These are phyloP conservation scores for Microtus ochrogaster DNA, from an alignment of 2,113 vertebrate genomes.

Conservation along the genomic window DNA sequence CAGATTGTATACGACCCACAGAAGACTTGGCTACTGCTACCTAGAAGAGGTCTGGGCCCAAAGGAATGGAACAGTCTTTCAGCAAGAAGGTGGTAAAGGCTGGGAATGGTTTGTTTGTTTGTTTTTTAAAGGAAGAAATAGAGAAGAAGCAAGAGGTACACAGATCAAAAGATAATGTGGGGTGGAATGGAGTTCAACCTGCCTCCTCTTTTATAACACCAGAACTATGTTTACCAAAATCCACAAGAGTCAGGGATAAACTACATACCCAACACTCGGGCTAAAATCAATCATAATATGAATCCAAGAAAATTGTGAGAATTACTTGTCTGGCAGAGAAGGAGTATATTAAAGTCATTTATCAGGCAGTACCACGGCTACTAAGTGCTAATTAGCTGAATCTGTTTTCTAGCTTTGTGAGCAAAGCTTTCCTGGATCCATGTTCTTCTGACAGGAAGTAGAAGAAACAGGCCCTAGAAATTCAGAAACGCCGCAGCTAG, in stretches of 20 bases:
- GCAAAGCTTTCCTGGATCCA: slow-evolving; percentile 10
- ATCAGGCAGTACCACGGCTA: slow-evolving; percentile 49
- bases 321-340: slow-evolving; percentile 59
- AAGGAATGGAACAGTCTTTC: slow-evolving; percentile 30
- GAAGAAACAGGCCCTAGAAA: background rate
- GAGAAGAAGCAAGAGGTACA: background rate
- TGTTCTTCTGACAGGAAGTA: background rate
- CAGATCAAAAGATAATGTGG: slow-evolving; percentile 32
- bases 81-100: background rate
- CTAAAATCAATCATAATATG: slow-evolving; percentile 55
- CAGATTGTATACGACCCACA: background rate
- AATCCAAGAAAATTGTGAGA: slow-evolving; percentile 64
- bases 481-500: background rate
- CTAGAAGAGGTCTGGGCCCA: background rate
- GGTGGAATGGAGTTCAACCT: background rate
- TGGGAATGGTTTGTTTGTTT: background rate
- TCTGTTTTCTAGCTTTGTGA: slow-evolving; percentile 33
- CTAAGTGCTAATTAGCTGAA: slow-evolving; percentile 56
- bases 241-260: slow-evolving; percentile 48
- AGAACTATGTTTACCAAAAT: background rate
- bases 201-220: slow-evolving; percentile 13
- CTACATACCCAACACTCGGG: slow-evolving; percentile 43
- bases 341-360: slow-evolving; percentile 74
- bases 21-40: background rate
- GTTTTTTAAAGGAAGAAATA: background rate